Evolutionary conservation across 2,888 invertebrate genomes (phyloP).

Genomic region (Hyalella azteca): DNA sequence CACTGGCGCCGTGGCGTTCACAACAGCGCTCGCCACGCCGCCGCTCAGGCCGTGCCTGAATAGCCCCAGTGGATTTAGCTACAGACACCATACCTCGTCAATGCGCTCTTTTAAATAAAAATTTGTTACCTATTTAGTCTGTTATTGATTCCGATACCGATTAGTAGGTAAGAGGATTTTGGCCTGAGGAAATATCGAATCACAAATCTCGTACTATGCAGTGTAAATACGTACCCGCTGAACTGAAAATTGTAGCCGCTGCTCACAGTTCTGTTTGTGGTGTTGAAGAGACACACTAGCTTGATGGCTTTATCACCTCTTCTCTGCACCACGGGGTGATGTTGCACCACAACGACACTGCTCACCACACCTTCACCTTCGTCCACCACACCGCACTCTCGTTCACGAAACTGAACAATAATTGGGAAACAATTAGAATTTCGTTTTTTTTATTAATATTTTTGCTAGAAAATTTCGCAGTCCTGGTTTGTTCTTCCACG

Average conservation of each 20-base stretch:
- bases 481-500: too few relatives aligned
- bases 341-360: slow-evolving; percentile 74
- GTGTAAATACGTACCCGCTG: slow-evolving; percentile 29
- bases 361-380: slow-evolving; percentile 59
- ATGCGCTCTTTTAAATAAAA: too few relatives aligned
- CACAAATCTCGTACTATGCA: too few relatives aligned
- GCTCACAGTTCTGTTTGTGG: slow-evolving; percentile 50
- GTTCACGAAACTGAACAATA: slow-evolving; percentile 53
- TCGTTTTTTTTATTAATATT: too few relatives aligned
- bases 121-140: too few relatives aligned
- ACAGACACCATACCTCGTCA: too few relatives aligned
- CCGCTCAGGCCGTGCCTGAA: slow-evolving; percentile 52
- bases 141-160: too few relatives aligned
- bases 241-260: slow-evolving; percentile 50
- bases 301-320: slow-evolving; percentile 82
- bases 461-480: too few relatives aligned
- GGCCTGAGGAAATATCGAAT: too few relatives aligned
- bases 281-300: slow-evolving; percentile 66
- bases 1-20: slow-evolving; percentile 66
- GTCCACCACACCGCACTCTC: slow-evolving; percentile 53
- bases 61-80: too few relatives aligned
- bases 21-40: slow-evolving; percentile 60
- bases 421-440: too few relatives aligned
- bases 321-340: slow-evolving; percentile 83
- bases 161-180: too few relatives aligned